Base-by-base conservation (phyloP, 1,140 invertebrate genomes). In the Brachionus rotundiformis region DNA sequence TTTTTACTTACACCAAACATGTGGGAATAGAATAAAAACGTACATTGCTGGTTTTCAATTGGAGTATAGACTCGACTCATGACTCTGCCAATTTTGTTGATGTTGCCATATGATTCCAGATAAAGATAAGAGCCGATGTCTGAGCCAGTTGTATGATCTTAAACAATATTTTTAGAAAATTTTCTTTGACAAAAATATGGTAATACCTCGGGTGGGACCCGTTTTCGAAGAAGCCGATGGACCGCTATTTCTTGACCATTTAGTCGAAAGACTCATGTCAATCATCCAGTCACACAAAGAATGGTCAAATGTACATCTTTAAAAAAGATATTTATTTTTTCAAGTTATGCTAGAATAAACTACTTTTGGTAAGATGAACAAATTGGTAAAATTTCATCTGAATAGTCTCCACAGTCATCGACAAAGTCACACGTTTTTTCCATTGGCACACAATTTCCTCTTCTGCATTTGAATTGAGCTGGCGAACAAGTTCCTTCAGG, bases 101-200 rank as follows among this genome's bases (percentile, higher is more conserved):
- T 49, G 13, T 86, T 85, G 33, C 83, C 84, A 44, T 84, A 84
- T 7, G 59, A 29, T 47, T 63, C 59, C 7, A 59, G 16, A 54
- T 81, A 81, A 47, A 81, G 79, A 49, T 81, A 81, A n/a, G 54
- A 81, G 13, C 79, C 79, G 41, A 5, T n/a, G 29, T 81, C 79
- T 41, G 39, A 44, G 4, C 79, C 79, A 49, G 79, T 81, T 0
- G 59, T 81, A 19, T 81, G 79, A 68, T 81, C 79, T 63, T 27
- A 23, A 79, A 27, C 2, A 7, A 31, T 2, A 73, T 16, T 19
- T 84, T 94, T 93, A 41, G 92, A 92, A 84, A 92, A 93, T 87
- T 90, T 33, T 92, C 92, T 93, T 39, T 1, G 41, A 36, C 5
- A n/a, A n/a, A n/a, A n/a, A n/a, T 16, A 6, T 71, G 4, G 65